phyloP scores from a whole-genome alignment of 2,888 invertebrate species.

The Leucophenga montana region DNA sequence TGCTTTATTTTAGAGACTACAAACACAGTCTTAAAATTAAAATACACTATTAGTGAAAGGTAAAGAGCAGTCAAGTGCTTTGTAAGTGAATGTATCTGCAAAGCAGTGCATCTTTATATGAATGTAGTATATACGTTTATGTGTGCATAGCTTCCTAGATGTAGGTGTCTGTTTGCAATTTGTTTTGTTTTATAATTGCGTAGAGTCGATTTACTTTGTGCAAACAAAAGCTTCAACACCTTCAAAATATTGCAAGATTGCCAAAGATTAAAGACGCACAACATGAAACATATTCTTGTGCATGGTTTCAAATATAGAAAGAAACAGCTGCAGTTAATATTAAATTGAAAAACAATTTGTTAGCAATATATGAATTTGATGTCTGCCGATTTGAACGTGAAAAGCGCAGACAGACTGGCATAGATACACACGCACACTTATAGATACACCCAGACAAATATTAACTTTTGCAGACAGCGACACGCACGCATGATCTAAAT shows the following conservation, averaged over 20 bases:
- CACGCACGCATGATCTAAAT: slow-evolving; percentile 27
- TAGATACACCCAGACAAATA: slow-evolving; percentile 22
- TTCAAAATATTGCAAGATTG: neutral
- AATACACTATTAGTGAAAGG: too few relatives aligned
- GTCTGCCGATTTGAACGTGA: too few relatives aligned
- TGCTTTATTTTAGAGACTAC: too few relatives aligned
- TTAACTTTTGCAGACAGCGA: slow-evolving; percentile 36
- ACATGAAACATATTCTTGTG: slow-evolving; percentile 1
- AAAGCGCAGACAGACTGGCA: too few relatives aligned
- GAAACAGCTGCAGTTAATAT: slow-evolving; percentile 25
- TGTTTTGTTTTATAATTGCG: slow-evolving; percentile 4
- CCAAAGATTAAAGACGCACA: too few relatives aligned
- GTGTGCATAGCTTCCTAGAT: neutral
- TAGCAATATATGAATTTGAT: too few relatives aligned
- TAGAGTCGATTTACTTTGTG: slow-evolving; percentile 16
- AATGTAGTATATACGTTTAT: too few relatives aligned
- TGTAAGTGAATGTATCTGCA: too few relatives aligned
- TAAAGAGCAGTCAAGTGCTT: too few relatives aligned
- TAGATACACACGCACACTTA: slow-evolving; percentile 25
- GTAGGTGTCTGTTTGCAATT: neutral
- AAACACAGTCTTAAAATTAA: too few relatives aligned
- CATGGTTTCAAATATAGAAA: slow-evolving; percentile 43
- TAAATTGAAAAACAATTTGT: neutral
- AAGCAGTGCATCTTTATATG: too few relatives aligned
- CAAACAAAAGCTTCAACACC: slow-evolving; percentile 24